Evolutionary conservation across 2,888 invertebrate species (phyloP).

Genomic region (Drosophila phalerata): DNA sequence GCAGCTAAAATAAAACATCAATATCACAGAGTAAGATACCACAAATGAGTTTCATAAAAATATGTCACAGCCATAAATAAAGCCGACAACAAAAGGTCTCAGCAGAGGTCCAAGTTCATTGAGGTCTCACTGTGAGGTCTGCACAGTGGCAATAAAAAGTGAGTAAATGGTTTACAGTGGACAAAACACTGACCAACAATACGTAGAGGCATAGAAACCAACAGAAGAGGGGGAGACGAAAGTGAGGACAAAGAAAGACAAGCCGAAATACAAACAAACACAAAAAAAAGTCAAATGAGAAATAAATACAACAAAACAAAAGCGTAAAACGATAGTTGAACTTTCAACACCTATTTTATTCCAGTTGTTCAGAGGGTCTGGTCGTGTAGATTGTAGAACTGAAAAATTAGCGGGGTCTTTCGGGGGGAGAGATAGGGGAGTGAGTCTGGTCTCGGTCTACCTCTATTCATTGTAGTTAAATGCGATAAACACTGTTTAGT

Average conservation of each 20-base stretch:
- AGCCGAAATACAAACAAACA: slow-evolving; percentile 32
- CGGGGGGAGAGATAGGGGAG: slow-evolving; percentile 3
- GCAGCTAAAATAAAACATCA: slow-evolving; percentile 43
- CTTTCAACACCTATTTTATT: slow-evolving; percentile 76
- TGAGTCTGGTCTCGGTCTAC: slow-evolving; percentile 45
- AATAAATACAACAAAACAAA: slow-evolving; percentile 60
- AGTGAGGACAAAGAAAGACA: slow-evolving; percentile 33
- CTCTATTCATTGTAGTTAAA: slow-evolving; percentile 54
- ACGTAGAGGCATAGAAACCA: not conserved
- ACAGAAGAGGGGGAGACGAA: not conserved
- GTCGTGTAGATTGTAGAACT: not conserved
- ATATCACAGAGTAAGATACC: slow-evolving; percentile 8
- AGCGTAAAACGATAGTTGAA: slow-evolving; percentile 81
- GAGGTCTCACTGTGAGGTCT: slow-evolving; percentile 4
- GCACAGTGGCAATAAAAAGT: slow-evolving; percentile 43
- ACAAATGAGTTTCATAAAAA: slow-evolving; percentile 26
- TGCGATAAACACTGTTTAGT: slow-evolving; percentile 56
- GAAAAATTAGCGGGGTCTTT: not conserved
- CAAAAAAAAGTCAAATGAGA: slow-evolving; percentile 32
- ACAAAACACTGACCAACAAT: slow-evolving; percentile 39
- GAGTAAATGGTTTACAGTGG: slow-evolving; percentile 29
- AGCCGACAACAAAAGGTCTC: slow-evolving; percentile 20
- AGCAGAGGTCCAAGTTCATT: slow-evolving; percentile 5
- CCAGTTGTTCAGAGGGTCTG: not conserved
- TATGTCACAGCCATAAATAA: slow-evolving; percentile 37